A percentile compares a stretch with the other conserved stretches of the same genome.
phyloP scores from a whole-genome alignment of 2,888 invertebrate genomes.

The Lumbricus terrestris region DNA sequence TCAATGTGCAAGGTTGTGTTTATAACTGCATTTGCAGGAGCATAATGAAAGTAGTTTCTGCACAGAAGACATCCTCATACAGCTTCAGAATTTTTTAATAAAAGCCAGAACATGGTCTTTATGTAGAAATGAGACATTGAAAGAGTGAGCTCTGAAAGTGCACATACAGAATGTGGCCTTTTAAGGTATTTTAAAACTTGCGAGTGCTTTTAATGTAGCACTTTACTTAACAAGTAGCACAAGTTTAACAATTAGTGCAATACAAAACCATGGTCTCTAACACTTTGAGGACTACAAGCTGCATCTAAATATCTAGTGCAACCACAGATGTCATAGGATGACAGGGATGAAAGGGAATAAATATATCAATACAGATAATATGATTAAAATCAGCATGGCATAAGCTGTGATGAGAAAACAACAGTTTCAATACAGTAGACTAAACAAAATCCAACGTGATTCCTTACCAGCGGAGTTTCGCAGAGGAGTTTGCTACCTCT shows the following conservation, averaged over 20 bases:
- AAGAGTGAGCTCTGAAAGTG: no score
- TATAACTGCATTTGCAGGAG: neutral
- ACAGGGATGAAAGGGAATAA: neutral
- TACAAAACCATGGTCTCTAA: neutral
- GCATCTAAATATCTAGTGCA: no score
- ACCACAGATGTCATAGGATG: neutral
- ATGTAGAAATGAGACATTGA: no score
- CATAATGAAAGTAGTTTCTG: neutral
- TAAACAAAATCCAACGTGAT: neutral
- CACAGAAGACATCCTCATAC: neutral
- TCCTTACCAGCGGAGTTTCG: conserved; percentile 81
- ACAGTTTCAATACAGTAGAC: neutral
- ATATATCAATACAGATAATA: neutral
- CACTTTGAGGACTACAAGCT: neutral
- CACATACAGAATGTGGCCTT: neutral
- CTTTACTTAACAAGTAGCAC: no score
- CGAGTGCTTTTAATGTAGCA: no score
- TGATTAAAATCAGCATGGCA: neutral
- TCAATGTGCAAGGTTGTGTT: neutral
- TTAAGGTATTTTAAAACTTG: neutral
- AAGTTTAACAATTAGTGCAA: neutral
- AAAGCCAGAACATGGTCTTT: neutral
- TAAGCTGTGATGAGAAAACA: neutral
- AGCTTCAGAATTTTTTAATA: neutral
- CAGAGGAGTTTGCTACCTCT: conserved; percentile 94